Conservation (phyloP, 2,797 vertebrate species). For the Sardinella longiceps region DNA sequence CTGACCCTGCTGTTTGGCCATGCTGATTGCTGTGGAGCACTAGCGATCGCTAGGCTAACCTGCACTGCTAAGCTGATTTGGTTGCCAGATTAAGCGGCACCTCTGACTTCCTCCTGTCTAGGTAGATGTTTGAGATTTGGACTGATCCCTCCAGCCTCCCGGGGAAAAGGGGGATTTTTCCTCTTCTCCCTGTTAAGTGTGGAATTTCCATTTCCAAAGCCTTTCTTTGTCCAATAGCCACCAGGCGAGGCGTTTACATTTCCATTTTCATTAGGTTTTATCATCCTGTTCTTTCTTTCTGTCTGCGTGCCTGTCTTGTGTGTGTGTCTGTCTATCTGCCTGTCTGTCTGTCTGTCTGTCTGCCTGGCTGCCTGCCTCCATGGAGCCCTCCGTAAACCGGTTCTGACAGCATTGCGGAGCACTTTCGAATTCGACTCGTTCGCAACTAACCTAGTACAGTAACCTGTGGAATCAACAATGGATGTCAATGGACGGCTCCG, state of each 20-base stretch:
- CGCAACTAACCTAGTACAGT: too few relatives aligned
- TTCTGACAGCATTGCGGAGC: too few relatives aligned
- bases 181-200: slow-evolving; percentile 6
- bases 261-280: background rate
- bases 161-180: background rate
- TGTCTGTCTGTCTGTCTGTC: background rate
- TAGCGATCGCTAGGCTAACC: background rate
- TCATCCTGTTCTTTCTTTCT: background rate
- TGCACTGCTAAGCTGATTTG: slow-evolving; percentile 39
- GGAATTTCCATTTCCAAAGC: background rate
- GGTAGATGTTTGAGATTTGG: slow-evolving; percentile 24
- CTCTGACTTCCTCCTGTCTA: slow-evolving; percentile 38
- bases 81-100: slow-evolving; percentile 31
- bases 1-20: slow-evolving; percentile 62
- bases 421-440: too few relatives aligned
- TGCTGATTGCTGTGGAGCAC: slow-evolving; percentile 50
- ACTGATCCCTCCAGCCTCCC: background rate
- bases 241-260: background rate
- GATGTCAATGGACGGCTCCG: too few relatives aligned
- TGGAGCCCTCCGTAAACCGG: too few relatives aligned
- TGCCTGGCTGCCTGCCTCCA: background rate
- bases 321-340: background rate
- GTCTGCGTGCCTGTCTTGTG: background rate
- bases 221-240: background rate
- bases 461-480: too few relatives aligned